Evolutionary conservation across 92 coral and sea anemone genomes (phyloP), one percentile per base, ranked within the genome.

Genomic region (Epizoanthus rinbou): DNA sequence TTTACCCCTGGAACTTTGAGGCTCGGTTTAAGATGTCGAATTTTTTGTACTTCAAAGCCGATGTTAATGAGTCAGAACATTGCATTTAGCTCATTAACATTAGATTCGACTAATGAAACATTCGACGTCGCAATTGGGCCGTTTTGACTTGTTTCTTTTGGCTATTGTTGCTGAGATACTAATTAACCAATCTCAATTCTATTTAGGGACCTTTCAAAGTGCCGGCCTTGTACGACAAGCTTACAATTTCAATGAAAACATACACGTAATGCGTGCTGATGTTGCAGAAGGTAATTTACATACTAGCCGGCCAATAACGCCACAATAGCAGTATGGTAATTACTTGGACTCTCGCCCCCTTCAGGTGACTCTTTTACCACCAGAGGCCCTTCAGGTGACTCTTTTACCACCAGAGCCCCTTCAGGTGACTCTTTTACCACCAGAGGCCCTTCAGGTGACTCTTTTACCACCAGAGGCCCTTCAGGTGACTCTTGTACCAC

Each of bases 201-300:
- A 39, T 45, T 57, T 62, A 95, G 99, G 98, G 28, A 90, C 93
- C 35, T 94, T 97, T 80, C 99, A 97, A 80, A 90, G 93, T 18
- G 89, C 98, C 13, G 93, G 95, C n/a, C 87, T 97, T 21, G 91
- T 94, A 83, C 93, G 75, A 69, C 97, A 94, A 63, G 94, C 98
- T 16, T 90, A 97, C 90, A 85, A 87, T 81, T 97, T 97, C 70
- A 97, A 97, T 76, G 94, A 94, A 57, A 78, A 80, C 11, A 76
- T 97, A 50, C 88, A 80, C 69, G 86, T 97, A 22, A 74, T 81
- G 45, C 33, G 86, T 53, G 82, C 90, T 39, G 23, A 50, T 1
- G 64, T 87, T 64, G 24, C 47, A 22, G 41, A 60, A 60, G 93
- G 97, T 91, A 84, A 25, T 90, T 39, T n/a, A 54, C 14, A 9